Evolutionary conservation across 37 sponge, comb jelly and placozoan genomes (phyloP).

Genomic region (Oopsacas minuta): DNA sequence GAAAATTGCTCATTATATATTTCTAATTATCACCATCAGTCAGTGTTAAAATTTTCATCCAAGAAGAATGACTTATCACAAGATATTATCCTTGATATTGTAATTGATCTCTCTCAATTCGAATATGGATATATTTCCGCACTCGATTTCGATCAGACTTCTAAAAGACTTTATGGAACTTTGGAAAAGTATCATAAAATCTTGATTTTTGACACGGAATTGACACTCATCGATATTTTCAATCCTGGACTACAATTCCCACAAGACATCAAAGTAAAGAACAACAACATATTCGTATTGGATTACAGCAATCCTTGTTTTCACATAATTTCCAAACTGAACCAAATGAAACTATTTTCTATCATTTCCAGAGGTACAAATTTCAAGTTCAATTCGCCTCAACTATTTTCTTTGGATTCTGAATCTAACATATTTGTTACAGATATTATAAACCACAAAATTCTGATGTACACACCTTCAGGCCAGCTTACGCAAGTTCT

Average conservation of each 20-base stretch:
- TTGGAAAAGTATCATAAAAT: background rate
- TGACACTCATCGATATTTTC: background rate
- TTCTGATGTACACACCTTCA: background rate
- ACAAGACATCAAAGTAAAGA: background rate
- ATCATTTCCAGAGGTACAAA: background rate
- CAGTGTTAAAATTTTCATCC: background rate
- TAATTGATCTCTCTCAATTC: background rate
- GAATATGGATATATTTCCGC: background rate
- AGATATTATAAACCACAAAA: background rate
- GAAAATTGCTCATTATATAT: background rate
- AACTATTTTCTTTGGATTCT: background rate
- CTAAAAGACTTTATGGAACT: background rate
- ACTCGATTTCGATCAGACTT: background rate
- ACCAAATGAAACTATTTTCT: background rate
- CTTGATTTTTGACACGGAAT: background rate
- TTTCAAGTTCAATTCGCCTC: background rate
- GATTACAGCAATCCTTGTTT: slow-evolving; percentile 16
- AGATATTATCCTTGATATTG: background rate
- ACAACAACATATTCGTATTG: background rate
- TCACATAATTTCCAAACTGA: background rate
- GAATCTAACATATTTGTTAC: background rate
- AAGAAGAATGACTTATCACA: background rate
- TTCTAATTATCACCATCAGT: background rate
- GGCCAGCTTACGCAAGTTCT: background rate
- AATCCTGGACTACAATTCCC: background rate